Percentiles rank a stretch among this genome's conserved stretches.
These are phyloP conservation scores for Alethe diademata DNA, from an alignment of 2,113 vertebrate species.

Conservation along the genomic window DNA sequence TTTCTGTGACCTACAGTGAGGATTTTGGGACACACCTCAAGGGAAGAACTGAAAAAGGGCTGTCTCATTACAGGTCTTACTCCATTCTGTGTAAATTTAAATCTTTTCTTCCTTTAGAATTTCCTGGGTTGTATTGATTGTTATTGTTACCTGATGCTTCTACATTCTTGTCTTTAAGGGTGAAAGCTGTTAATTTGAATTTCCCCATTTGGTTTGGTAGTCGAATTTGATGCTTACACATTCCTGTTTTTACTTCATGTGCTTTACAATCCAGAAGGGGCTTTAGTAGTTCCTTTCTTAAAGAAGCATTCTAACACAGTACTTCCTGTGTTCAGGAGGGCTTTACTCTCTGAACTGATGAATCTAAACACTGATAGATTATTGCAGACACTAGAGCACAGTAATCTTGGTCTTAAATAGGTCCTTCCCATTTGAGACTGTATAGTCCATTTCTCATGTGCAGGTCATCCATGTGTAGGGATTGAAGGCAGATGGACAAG, in stretches of 20 bases:
- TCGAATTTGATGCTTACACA: background rate
- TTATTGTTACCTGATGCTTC: background rate
- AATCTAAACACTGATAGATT: background rate
- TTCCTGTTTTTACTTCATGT: background rate
- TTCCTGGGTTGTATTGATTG: background rate
- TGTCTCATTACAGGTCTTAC: background rate
- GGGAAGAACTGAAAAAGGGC: conserved; percentile 17
- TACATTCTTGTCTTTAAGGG: background rate
- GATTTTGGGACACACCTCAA: conserved; percentile 11
- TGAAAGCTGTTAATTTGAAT: background rate
- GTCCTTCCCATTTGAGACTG: background rate
- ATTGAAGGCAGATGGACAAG: background rate
- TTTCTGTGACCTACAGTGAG: background rate
- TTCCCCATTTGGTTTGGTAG: background rate
- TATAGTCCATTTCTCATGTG: rapidly evolving
- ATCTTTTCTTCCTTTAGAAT: background rate
- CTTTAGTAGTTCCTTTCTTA: background rate
- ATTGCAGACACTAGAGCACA: background rate
- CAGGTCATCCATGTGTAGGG: background rate
- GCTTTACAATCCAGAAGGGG: background rate
- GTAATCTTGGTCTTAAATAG: background rate
- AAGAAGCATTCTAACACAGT: background rate
- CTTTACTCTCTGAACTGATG: background rate
- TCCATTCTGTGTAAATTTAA: background rate
- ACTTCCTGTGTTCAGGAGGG: background rate